Evolutionary conservation across 2,888 invertebrate genomes (phyloP), one percentile per base, ranked within the genome.

Genomic region (Torymus texanus): DNA sequence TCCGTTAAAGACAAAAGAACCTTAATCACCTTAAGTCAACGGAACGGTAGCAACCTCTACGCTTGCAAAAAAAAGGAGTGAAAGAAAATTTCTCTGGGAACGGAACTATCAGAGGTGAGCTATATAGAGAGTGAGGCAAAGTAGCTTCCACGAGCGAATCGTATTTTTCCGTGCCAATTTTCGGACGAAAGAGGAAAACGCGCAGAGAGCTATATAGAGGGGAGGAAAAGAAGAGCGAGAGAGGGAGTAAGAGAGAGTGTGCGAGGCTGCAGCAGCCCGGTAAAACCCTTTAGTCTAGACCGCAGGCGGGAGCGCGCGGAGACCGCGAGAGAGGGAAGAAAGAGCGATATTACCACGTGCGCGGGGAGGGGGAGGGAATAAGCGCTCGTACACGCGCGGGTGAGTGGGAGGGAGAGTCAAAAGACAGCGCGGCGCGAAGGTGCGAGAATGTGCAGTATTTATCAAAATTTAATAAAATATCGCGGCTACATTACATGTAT

Each of bases 211-310:
- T n/a, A 56, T 12, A 58, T 5, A 72, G 5, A 53, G 53, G 18
- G n/a, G n/a, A 51, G 51, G 21, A 2, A 13, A 66, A 18, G 51
- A 13, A 66, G 56, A 50, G 41, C 5, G 14, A 29, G 41, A 21
- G 21, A 62, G 62, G 50, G 51, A 51, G 55, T 12, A 61, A 71
- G 51, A 50, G 53, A 71, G 61, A 12, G 53, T 65, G 41, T n/a
- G 24, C 68, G 41, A 58, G 53, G 51, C 56, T 53, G 16, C 58
- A 50, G 16, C 58, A 16, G 16, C 51, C 13, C n/a, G 85, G 86
- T 85, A 86, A 87, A 87, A 87, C 86, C 87, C 88, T 87, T 88
- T 87, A 88, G 89, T 89, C 89, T 89, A 85, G 88, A 89, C 89
- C 89, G 84, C 89, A 88, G 84, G 85, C 84, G 84, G 84, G 41